Conservation (phyloP, 1,140 invertebrate species). For the Listronotus bonariensis region DNA sequence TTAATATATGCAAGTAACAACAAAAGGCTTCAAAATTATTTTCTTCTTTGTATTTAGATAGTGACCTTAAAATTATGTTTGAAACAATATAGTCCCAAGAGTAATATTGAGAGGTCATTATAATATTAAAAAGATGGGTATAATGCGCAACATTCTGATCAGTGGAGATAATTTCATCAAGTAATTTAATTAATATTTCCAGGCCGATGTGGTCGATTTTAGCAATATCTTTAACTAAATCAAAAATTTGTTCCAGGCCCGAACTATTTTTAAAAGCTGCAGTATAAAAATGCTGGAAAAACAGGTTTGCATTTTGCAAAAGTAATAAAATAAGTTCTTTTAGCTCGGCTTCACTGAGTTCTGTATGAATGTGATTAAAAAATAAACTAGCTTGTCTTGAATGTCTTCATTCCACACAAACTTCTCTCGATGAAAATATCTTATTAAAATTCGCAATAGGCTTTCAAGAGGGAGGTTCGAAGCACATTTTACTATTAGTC, state of each 20-base stretch:
- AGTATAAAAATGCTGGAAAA: constrained; percentile 40
- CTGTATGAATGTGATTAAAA: constrained; percentile 46
- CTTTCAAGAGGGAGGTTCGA: constrained; percentile 35
- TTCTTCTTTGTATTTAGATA: constrained; percentile 19
- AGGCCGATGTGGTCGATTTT: constrained; percentile 42
- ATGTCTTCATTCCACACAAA: constrained; percentile 37
- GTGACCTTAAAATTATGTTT: constrained; percentile 34
- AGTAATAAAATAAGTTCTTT: constrained; percentile 46
- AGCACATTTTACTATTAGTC: constrained; percentile 48
- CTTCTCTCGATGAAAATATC: constrained; percentile 43
- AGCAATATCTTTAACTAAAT: constrained; percentile 39
- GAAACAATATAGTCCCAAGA: constrained; percentile 33
- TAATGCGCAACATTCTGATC: constrained; percentile 42
- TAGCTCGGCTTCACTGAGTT: constrained; percentile 29
- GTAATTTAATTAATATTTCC: constrained; percentile 33
- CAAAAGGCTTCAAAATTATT: constrained; percentile 32
- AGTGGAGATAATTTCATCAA: constrained; percentile 31
- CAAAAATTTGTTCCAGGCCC: constrained; percentile 29
- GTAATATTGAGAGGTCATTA: constrained; percentile 32
- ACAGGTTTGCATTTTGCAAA: constrained; percentile 43
- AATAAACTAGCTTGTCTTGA: constrained; percentile 28
- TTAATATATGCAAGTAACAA: neutral
- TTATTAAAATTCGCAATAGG: constrained; percentile 37
- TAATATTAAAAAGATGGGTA: constrained; percentile 38
- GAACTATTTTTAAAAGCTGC: constrained; percentile 44